Evolutionary conservation across 2,888 invertebrate species (phyloP), one percentile per base, ranked within the genome.

Genomic region (Tenthredo livida): DNA sequence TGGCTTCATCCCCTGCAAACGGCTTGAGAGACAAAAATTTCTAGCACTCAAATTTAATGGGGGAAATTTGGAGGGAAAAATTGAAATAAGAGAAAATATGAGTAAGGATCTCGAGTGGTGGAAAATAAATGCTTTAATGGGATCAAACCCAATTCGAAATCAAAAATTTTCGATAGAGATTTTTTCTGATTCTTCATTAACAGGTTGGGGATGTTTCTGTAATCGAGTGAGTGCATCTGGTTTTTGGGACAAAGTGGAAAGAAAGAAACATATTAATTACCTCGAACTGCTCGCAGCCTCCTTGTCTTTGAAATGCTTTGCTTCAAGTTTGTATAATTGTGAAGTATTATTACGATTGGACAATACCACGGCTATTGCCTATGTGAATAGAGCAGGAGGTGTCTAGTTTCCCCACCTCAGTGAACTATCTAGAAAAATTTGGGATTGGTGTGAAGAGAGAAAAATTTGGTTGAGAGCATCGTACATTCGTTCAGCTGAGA

Each of bases 321-420:
- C 86, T 0, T 37, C 58, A 3, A 25, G 88, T 1, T 25, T 85
- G 78, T 50, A 15, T 0, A 15, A 87, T 5, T 86, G 86, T 72
- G 86, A 89, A 84, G 73, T 89, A 10, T 54, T 88, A 40, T 17
- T 89, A 0, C 61, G 88, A 33, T 21, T 88, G 25, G 87, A 89
- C 58, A 89, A 89, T 21, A 89, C 87, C 0, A 88, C 88, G 4
- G 88, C 87, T 2, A 87, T 89, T n/a, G 75, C 87, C 0, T 87
- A 88, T 12, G 9, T 83, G 12, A 84, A 84, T 15, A 25, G 47
- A 33, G 70, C 70, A 25, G 70, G 70, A 47, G 50, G 40, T 10
- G 83, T 67, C 2, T 17, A 50, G 21, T 43, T 50, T 9, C 15
- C 21, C 6, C 12, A 17, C 2, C 47, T 84, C 2, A 72, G 50